phyloP scores from a whole-genome alignment of 2,888 invertebrate species.

The Chironomus riparius region DNA sequence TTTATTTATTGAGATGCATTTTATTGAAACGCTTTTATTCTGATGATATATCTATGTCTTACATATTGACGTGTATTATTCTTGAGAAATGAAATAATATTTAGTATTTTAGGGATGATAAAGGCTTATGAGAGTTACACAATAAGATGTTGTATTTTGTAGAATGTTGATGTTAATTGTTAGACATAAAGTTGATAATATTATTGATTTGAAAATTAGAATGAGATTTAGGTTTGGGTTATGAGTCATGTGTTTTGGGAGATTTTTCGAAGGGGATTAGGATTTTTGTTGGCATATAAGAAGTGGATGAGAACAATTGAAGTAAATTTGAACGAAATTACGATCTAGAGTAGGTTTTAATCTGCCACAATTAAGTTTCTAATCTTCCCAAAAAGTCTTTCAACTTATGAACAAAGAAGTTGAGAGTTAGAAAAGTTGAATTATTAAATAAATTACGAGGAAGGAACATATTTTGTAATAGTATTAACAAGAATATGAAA shows the following conservation, averaged over 20 bases:
- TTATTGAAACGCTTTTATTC: neutral
- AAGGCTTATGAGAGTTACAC: neutral
- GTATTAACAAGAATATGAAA: neutral
- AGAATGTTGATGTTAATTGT: constrained; percentile 11
- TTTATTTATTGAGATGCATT: neutral
- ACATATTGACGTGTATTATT: neutral
- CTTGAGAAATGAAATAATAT: no score
- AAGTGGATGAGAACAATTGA: no score
- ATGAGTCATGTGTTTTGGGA: no score
- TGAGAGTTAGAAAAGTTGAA: no score
- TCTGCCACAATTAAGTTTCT: no score
- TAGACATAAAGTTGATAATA: neutral
- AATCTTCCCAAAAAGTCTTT: neutral
- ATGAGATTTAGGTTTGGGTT: neutral
- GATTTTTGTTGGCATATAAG: no score
- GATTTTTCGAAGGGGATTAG: no score
- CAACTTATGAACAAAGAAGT: neutral
- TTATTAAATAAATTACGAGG: neutral
- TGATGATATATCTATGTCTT: neutral
- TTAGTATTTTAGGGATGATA: neutral
- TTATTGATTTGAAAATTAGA: neutral
- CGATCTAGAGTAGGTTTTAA: no score
- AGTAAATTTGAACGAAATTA: no score
- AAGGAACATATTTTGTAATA: neutral
- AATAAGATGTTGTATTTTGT: constrained; percentile 4